phyloP scores from a whole-genome alignment of 92 coral and sea anemone genomes.

The Epizoanthus stellaris region DNA sequence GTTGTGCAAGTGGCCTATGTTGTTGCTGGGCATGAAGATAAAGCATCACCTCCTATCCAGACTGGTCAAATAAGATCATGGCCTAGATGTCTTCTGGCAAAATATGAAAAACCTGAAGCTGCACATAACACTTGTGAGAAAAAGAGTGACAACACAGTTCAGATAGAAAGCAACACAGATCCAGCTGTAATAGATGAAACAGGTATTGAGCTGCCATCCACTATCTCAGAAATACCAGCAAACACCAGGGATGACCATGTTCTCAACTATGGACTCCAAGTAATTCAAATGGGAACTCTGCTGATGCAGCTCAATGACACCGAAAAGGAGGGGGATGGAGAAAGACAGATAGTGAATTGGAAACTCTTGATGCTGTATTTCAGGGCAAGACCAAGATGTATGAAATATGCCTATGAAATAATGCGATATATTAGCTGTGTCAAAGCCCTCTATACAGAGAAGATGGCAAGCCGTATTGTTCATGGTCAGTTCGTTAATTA shows the following conservation, averaged over 20 bases:
- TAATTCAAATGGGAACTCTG: conserved; percentile 41
- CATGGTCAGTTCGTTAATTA: conserved; percentile 70
- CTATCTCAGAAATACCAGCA: too few relatives aligned
- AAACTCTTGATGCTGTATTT: conserved; percentile 72
- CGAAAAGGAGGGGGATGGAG: conserved; percentile 72
- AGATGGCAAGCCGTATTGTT: conserved; percentile 43
- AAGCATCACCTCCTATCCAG: too few relatives aligned
- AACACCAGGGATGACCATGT: conserved; percentile 51
- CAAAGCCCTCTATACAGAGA: conserved; percentile 61
- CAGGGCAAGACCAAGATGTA: conserved; percentile 67
- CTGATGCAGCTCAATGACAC: conserved; percentile 81
- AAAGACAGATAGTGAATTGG: conserved; percentile 51
- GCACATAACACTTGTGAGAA: too few relatives aligned
- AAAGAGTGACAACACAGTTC: too few relatives aligned
- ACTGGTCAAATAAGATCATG: too few relatives aligned
- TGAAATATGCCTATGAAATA: conserved; percentile 73
- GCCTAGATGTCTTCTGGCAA: too few relatives aligned
- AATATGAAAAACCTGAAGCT: too few relatives aligned
- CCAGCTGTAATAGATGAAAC: too few relatives aligned
- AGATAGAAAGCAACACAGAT: too few relatives aligned
- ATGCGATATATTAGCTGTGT: conserved; percentile 61
- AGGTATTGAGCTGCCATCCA: too few relatives aligned
- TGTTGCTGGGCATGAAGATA: too few relatives aligned
- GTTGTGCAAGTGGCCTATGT: too few relatives aligned
- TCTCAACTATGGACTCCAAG: conserved; percentile 51